Base-by-base conservation (phyloP, 2,888 invertebrate genomes). In the Plagodis dolabraria region DNA sequence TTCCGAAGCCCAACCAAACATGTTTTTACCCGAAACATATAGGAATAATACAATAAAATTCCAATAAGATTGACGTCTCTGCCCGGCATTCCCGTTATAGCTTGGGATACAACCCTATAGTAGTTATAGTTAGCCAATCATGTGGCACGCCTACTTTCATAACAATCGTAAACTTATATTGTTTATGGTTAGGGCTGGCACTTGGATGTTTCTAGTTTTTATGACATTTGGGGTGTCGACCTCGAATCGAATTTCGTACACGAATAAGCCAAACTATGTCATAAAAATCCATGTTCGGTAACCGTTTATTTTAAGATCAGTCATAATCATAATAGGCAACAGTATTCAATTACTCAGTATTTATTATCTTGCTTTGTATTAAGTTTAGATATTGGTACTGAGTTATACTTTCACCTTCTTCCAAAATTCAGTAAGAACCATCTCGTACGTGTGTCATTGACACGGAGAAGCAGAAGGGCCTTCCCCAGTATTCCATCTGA, bases 81-180 rank as follows among this genome's bases (percentile, higher is more conserved):
- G 43, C 11, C 51, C 10, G 33, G 43, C 7, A 10, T 40, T 40
- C 22, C 22, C 22, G 22, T 22, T 22, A 22, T 22, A 22, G 22
- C 22, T 40, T 40, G 10, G 5, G 40, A 10, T 36, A 50, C 58
- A 55, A 42, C 51, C 47, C 38, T 60, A 60, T 48, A 38, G 45
- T 42, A 51, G 40, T 55, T 60, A 56, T 47, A 49, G 60, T 45
- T 47, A 49, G 60, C 51, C 60, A 60, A 60, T 60, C 60, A 60
- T 48, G 48, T 35, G 48, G 44, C 56, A 40, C 52, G 56, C 60
- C 60, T 33, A 33, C 34, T 46, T 55, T 36, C 60, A 56, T 53
- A 56, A 55, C 52, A 52, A 51, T 47, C 55, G 46, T 60, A 60
- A 60, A 60, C 60, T 48, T 52, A 49, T 56, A 52, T 52, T 52